Evolutionary conservation across 2,113 vertebrate genomes (phyloP), one percentile per base, ranked within the genome.

Genomic region (Leptosomus discolor): DNA sequence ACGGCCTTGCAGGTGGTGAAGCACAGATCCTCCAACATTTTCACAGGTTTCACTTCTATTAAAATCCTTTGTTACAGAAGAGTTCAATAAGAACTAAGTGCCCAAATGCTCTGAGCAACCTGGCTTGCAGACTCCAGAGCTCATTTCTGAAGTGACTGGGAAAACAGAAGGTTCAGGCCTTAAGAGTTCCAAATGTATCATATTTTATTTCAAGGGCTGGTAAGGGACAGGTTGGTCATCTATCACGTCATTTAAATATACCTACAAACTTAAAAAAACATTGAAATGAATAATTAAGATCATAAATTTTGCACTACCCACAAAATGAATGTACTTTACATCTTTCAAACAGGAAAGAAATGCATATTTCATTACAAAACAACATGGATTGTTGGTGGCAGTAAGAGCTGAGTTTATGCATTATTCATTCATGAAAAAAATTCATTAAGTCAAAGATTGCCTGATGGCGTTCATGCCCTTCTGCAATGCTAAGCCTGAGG

Each of bases 291-390:
- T 93, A 93, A 94, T 96, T 85, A 83, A 96, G 36, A 73, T 79
- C 16, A 93, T 96, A 79, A 96, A 96, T 95, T 92, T 90, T 97
- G 50, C 54, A 94, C 22, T 73, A 68, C 22, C 17, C 46, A 68
- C 74, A 88, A 92, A 90, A 90, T 73, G 69, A 90, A 83, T 73
- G 56, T 76, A 80, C 88, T 76, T 88, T 37, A 79, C 2, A 0
- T 90, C 88, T 88, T 85, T 90, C 82, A 92, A 94, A 93, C 83
- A 96, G 37, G 88, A 94, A 96, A 93, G 43, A 94, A 96, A 97
- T 93, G 45, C 67, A 86, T 93, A 93, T 94, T 96, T 94, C 63
- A 90, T 93, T 80, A 68, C 26, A 80, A 76, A 96, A 85, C 84
- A 91, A 85, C 92, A 69, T 9, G 37, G 67, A 85, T n/a, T 90